These are phyloP conservation scores for Folsomia manolachei DNA, from an alignment of 2,888 invertebrate species.

Conservation along the genomic window DNA sequence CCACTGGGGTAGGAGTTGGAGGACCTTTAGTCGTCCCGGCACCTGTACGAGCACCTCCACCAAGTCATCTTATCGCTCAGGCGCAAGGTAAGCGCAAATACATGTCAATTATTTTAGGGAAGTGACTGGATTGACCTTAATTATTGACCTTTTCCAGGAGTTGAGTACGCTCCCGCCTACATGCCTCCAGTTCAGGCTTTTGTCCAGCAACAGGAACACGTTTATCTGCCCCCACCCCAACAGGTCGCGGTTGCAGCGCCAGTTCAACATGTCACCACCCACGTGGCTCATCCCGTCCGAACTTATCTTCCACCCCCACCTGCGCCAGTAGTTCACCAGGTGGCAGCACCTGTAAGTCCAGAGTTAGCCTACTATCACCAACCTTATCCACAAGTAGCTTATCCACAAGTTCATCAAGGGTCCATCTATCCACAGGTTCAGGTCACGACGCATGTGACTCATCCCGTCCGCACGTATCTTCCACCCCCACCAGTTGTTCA, in stretches of 20 bases:
- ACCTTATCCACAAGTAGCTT: conserved; percentile 2
- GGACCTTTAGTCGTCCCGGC: conserved; percentile 29
- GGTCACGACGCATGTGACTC: too few relatives aligned
- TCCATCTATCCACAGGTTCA: background rate
- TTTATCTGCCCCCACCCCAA: conserved; percentile 21
- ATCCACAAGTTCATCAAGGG: background rate
- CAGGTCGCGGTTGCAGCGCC: background rate
- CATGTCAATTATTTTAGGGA: background rate
- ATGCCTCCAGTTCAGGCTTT: conserved; percentile 26
- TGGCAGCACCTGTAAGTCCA: background rate
- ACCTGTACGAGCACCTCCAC: conserved; percentile 29
- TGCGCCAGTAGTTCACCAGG: background rate
- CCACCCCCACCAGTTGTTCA: background rate
- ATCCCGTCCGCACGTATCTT: background rate
- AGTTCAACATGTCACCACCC: background rate
- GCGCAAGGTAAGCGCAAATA: conserved; percentile 2
- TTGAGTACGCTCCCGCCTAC: conserved; percentile 37
- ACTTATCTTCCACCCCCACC: conserved; percentile 1
- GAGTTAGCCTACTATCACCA: background rate
- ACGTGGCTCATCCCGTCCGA: background rate
- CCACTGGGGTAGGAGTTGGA: background rate
- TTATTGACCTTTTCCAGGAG: background rate
- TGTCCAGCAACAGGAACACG: background rate
- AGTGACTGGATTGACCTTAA: background rate
- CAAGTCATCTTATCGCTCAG: conserved; percentile 17